Conservation (phyloP, 2,797 vertebrate species). For the Muscicapa striata region DNA sequence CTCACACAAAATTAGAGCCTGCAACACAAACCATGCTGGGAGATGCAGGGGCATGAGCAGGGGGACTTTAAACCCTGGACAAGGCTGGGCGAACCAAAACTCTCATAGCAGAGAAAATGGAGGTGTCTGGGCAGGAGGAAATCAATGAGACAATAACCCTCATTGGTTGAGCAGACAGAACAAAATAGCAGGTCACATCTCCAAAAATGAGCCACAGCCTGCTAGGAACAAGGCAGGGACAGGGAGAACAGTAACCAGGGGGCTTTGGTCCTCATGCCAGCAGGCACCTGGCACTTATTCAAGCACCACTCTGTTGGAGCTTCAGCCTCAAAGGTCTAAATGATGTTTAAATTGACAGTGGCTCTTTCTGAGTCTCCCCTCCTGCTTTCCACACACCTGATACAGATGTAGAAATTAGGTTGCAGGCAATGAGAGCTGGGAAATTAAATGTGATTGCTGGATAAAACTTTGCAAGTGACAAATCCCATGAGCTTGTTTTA, state of each 20-base stretch:
- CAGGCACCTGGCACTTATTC: not conserved
- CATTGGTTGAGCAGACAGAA: not conserved
- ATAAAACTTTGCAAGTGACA: slow-evolving; percentile 37
- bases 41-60: not conserved
- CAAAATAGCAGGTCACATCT: not conserved
- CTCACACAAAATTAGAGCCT: not conserved
- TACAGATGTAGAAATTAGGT: slow-evolving; percentile 7
- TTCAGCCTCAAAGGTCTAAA: not conserved
- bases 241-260: accelerated
- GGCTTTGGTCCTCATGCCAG: not conserved
- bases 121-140: not conserved
- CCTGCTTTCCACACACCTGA: not conserved
- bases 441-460: slow-evolving; percentile 34
- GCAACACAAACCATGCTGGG: accelerated
- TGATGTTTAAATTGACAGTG: not conserved
- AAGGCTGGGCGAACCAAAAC: not conserved
- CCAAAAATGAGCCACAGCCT: not conserved
- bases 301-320: not conserved
- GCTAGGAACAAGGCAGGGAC: not conserved
- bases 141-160: not conserved
- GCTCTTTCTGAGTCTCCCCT: not conserved
- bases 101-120: not conserved
- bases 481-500: slow-evolving; percentile 3
- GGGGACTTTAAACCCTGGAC: not conserved
- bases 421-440: not conserved